phyloP scores from a whole-genome alignment of 2,113 vertebrate species.

The Spilogale gracilis region DNA sequence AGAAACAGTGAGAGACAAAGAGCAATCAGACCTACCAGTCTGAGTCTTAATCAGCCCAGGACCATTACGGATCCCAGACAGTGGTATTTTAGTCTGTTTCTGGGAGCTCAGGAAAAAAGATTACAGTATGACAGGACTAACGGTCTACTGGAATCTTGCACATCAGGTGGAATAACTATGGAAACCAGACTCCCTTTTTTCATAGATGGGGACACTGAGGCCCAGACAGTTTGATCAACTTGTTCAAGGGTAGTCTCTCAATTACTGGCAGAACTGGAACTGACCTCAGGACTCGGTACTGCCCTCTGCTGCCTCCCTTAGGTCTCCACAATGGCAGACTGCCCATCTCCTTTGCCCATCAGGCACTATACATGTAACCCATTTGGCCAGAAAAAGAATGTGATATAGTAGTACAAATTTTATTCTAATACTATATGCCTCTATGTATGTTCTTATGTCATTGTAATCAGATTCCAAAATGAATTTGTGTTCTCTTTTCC shows the following conservation, averaged over 20 bases:
- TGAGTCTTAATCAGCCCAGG: not conserved
- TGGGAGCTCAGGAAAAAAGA: not conserved
- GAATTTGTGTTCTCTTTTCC: not conserved
- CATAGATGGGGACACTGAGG: not conserved
- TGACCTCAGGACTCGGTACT: not conserved
- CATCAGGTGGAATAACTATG: no score
- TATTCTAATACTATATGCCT: not conserved
- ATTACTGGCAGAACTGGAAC: not conserved
- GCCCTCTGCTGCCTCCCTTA: not conserved
- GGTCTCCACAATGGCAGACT: not conserved
- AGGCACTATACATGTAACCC: not conserved
- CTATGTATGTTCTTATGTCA: not conserved
- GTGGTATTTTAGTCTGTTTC: not conserved
- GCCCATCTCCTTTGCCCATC: not conserved
- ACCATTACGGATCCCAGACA: not conserved
- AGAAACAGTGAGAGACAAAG: not conserved
- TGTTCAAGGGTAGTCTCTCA: not conserved
- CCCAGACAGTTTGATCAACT: not conserved
- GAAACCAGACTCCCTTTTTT: not conserved
- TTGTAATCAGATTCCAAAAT: not conserved
- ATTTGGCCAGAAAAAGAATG: not conserved
- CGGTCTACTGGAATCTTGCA: no score
- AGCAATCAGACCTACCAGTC: not conserved
- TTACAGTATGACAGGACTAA: not conserved
- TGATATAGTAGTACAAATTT: not conserved